phyloP scores from a whole-genome alignment of 2,888 invertebrate species.

The Trachelus troglodyta region DNA sequence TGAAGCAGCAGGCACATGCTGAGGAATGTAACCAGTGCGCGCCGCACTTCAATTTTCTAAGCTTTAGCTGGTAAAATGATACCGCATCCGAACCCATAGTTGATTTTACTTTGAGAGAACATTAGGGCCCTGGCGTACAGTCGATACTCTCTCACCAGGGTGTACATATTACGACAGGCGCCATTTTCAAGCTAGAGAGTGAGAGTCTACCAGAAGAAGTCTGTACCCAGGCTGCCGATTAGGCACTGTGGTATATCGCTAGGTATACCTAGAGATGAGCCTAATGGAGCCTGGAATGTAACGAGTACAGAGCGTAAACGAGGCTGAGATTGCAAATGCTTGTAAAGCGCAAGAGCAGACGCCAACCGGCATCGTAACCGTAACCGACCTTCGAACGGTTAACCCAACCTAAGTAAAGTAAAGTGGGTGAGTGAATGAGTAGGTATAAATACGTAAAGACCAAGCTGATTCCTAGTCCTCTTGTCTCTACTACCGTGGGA shows the following conservation, averaged over 20 bases:
- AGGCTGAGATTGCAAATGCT: slow-evolving; percentile 37
- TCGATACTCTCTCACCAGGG: background rate
- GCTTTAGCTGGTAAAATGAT: slow-evolving; percentile 26
- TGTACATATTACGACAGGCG: background rate
- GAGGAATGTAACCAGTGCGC: slow-evolving; percentile 22
- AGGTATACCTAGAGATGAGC: slow-evolving; percentile 31
- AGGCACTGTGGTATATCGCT: background rate
- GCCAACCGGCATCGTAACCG: background rate
- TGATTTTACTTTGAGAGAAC: background rate
- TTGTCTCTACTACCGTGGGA: slow-evolving; percentile 19
- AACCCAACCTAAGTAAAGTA: slow-evolving; percentile 36
- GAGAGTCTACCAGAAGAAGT: background rate
- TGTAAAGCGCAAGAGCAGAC: background rate
- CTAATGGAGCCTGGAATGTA: slow-evolving; percentile 57
- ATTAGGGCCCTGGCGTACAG: background rate
- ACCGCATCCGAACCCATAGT: background rate
- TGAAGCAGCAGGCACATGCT: slow-evolving; percentile 12
- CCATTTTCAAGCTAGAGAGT: background rate
- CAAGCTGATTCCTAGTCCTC: slow-evolving; percentile 2
- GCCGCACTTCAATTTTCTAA: slow-evolving; percentile 31
- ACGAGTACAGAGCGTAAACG: slow-evolving; percentile 50
- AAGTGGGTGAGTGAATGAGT: slow-evolving; percentile 35
- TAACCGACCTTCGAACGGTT: background rate
- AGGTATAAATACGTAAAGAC: slow-evolving; percentile 27
- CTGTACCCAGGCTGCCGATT: background rate